phyloP scores from a whole-genome alignment of 1,140 invertebrate genomes.

The Trichonephila clavata region DNA sequence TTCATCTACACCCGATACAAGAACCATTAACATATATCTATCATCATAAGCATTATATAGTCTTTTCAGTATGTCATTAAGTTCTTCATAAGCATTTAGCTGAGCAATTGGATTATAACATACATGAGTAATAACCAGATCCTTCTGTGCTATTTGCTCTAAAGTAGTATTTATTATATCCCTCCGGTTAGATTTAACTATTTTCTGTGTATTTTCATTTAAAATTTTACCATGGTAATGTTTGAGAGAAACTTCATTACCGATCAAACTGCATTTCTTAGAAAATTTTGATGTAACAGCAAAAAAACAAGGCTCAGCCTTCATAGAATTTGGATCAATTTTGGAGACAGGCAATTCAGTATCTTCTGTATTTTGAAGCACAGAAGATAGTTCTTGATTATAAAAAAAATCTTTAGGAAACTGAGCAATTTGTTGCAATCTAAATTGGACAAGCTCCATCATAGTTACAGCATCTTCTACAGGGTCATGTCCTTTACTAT shows the following conservation, averaged over 20 bases:
- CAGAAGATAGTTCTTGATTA: background rate
- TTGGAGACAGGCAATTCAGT: no score
- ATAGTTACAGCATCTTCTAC: constrained; percentile 92
- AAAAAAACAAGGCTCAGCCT: constrained; percentile 50
- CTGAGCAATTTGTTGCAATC: constrained; percentile 86
- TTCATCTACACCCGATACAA: background rate
- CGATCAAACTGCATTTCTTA: constrained; percentile 74
- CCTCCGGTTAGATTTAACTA: constrained; percentile 34
- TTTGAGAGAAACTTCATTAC: constrained; percentile 27
- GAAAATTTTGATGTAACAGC: background rate
- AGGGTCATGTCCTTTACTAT: constrained; percentile 88
- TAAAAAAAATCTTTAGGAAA: constrained; percentile 77
- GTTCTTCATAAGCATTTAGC: background rate
- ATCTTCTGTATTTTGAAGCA: no score
- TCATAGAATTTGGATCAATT: background rate
- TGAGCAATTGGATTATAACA: constrained; percentile 25
- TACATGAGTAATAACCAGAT: constrained; percentile 77
- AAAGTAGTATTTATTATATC: constrained; percentile 76
- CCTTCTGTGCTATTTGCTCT: constrained; percentile 70
- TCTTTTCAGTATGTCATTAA: constrained; percentile 19
- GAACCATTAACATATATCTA: constrained; percentile 46
- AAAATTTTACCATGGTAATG: constrained; percentile 50
- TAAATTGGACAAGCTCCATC: constrained; percentile 92
- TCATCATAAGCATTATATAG: constrained; percentile 18
- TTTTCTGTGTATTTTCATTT: constrained; percentile 4